Percentiles rank a stretch among this genome's conserved stretches.
These are phyloP conservation scores for Thamnophis elegans DNA, from an alignment of 2,797 vertebrate species.

Conservation along the genomic window DNA sequence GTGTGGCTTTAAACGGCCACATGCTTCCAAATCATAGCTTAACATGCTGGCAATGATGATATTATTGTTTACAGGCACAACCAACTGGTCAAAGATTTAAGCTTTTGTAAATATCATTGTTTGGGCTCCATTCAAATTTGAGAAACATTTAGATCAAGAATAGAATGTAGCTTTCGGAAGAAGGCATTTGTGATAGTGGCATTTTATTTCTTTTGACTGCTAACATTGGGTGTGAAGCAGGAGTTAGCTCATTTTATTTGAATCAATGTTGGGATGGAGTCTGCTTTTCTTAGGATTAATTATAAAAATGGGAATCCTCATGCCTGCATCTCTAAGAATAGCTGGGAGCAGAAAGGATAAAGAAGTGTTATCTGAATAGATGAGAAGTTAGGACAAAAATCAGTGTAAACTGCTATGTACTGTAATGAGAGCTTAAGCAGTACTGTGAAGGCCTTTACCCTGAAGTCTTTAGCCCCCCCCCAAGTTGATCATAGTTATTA, in stretches of 20 bases:
- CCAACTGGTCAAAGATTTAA: slow-evolving; percentile 30
- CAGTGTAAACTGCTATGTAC: neutral
- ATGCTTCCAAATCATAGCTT: slow-evolving; percentile 11
- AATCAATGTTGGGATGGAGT: neutral
- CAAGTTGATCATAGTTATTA: neutral
- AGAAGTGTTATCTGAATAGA: slow-evolving; percentile 6
- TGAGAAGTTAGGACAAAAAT: neutral
- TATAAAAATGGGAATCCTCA: neutral
- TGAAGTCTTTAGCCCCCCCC: neutral
- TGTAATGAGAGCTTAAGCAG: slow-evolving; percentile 2
- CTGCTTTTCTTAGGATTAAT: neutral
- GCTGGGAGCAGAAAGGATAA: slow-evolving; percentile 10
- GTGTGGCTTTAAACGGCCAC: neutral
- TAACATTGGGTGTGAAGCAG: neutral
- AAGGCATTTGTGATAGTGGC: neutral
- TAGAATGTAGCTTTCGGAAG: neutral
- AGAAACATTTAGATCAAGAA: slow-evolving; percentile 20
- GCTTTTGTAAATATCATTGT: neutral
- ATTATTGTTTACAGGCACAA: slow-evolving; percentile 30
- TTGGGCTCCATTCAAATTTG: neutral
- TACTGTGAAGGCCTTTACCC: neutral
- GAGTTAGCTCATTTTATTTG: neutral
- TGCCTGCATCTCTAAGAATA: neutral
- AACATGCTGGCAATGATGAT: neutral
- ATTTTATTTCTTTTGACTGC: neutral